These are phyloP conservation scores for Julus scanicus DNA, from an alignment of 2,888 invertebrate species.

Conservation along the genomic window DNA sequence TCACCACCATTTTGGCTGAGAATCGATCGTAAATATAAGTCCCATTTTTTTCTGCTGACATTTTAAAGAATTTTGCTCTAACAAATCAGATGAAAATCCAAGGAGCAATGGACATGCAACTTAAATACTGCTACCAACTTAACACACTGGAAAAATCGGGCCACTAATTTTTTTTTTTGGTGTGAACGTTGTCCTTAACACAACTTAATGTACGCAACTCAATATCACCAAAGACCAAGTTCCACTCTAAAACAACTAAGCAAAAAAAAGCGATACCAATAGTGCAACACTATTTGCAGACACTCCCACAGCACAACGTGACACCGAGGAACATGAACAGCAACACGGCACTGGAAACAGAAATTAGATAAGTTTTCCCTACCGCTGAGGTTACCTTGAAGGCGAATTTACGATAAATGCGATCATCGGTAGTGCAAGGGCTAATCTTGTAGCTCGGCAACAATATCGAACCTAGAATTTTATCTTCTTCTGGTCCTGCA, in stretches of 20 bases:
- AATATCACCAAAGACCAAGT: neutral
- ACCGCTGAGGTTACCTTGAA: constrained; percentile 73
- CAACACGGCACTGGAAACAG: constrained; percentile 48
- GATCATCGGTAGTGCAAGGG: constrained; percentile 83
- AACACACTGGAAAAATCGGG: too few relatives aligned
- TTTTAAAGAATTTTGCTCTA: neutral
- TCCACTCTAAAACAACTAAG: neutral
- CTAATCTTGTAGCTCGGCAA: constrained; percentile 91
- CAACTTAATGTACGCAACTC: neutral
- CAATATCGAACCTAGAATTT: constrained; percentile 86
- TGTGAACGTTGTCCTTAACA: neutral
- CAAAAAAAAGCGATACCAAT: constrained; percentile 13
- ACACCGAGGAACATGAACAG: constrained; percentile 43
- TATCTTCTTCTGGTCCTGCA: constrained; percentile 85
- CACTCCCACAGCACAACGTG: constrained; percentile 36
- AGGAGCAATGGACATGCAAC: neutral
- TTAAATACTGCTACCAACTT: neutral
- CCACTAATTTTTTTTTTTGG: neutral
- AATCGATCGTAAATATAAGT: neutral
- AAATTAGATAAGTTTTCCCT: constrained; percentile 46
- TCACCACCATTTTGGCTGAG: neutral
- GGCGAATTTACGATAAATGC: constrained; percentile 83
- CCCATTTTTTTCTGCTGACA: neutral
- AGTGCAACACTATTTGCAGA: constrained; percentile 22
- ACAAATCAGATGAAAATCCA: neutral